These are phyloP conservation scores for Apodemia zela DNA, from an alignment of 2,888 invertebrate species.

Conservation along the genomic window DNA sequence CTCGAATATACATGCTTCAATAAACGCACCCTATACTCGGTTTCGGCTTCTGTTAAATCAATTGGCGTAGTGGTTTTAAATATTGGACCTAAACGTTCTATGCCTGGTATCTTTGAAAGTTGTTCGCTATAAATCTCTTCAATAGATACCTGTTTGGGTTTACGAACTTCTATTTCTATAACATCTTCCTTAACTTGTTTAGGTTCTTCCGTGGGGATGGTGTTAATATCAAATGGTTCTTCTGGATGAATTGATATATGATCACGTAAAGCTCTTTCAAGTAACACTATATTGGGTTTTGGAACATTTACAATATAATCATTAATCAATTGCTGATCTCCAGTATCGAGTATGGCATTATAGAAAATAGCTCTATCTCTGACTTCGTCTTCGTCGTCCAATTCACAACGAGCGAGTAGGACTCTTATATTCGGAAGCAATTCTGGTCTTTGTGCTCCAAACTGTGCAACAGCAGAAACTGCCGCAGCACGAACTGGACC, in stretches of 20 bases:
- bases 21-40: constrained; percentile 95
- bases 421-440: constrained; percentile 86
- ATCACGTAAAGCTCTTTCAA: constrained; percentile 93
- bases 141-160: constrained; percentile 90
- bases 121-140: constrained; percentile 94
- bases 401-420: constrained; percentile 90
- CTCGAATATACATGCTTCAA: constrained; percentile 94
- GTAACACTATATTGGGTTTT: constrained; percentile 90
- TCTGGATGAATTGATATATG: constrained; percentile 87
- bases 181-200: constrained; percentile 89
- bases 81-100: constrained; percentile 91
- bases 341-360: constrained; percentile 88
- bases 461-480: constrained; percentile 97
- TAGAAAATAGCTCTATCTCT: constrained; percentile 98
- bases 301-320: constrained; percentile 88
- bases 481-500: constrained; percentile 98
- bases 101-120: constrained; percentile 88
- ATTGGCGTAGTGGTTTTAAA: constrained; percentile 93
- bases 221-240: constrained; percentile 90
- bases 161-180: constrained; percentile 87
- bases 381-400: constrained; percentile 99
- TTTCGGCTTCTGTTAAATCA: constrained; percentile 98
- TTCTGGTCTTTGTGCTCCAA: constrained; percentile 94
- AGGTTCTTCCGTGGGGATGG: constrained; percentile 91
- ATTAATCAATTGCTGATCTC: constrained; percentile 85